A percentile compares a stretch with the other conserved stretches of the same genome.
These are phyloP conservation scores for Drosophila repleta DNA, from an alignment of 1,140 invertebrate species.

Conservation along the genomic window DNA sequence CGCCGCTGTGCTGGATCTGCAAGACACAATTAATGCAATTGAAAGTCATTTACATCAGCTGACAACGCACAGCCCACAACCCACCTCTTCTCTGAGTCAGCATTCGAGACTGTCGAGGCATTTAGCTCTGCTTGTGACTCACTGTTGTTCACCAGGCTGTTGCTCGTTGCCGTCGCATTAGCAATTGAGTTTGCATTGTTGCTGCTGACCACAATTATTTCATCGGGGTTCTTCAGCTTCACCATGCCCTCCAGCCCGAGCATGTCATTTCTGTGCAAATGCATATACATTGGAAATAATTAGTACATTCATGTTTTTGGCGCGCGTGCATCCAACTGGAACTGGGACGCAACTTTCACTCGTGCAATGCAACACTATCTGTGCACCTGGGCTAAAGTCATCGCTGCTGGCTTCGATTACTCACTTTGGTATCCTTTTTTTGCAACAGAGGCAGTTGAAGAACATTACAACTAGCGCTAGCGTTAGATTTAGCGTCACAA, in stretches of 20 bases:
- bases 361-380: slow-evolving; percentile 15
- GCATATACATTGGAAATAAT: slow-evolving; percentile 24
- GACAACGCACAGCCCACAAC: background rate
- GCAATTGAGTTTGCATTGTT: slow-evolving; percentile 37
- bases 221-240: slow-evolving; percentile 85
- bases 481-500: slow-evolving; percentile 65
- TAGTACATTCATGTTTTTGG: slow-evolving; percentile 29
- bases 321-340: slow-evolving; percentile 63
- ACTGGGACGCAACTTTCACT: slow-evolving; percentile 51
- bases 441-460: slow-evolving; percentile 82
- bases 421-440: slow-evolving; percentile 80
- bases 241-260: slow-evolving; percentile 85
- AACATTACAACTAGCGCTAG: slow-evolving; percentile 76
- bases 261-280: slow-evolving; percentile 84
- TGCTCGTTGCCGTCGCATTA: slow-evolving; percentile 17
- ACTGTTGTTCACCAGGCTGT: slow-evolving; percentile 58
- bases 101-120: slow-evolving; percentile 76
- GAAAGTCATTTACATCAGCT: background rate
- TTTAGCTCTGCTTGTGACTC: slow-evolving; percentile 77
- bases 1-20: slow-evolving; percentile 83
- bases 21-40: slow-evolving; percentile 19
- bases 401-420: slow-evolving; percentile 27
- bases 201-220: slow-evolving; percentile 84
- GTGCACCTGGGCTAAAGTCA: background rate
- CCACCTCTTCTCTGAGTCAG: slow-evolving; percentile 79